These are phyloP conservation scores for Pseudochromis fuscus DNA, from an alignment of 2,797 vertebrate genomes.

Conservation along the genomic window DNA sequence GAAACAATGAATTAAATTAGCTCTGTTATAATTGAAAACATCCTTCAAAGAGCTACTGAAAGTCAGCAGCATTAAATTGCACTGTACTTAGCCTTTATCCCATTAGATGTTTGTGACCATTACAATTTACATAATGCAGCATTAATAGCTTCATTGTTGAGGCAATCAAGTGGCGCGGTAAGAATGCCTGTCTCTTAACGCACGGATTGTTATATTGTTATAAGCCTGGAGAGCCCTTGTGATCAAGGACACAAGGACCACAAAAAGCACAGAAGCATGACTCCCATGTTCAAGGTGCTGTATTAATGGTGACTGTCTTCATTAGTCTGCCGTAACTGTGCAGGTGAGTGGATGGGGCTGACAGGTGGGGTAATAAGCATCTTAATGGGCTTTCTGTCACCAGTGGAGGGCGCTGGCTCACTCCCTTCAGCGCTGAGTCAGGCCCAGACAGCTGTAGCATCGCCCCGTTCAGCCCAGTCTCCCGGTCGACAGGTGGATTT, in stretches of 20 bases:
- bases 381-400: slow-evolving; percentile 81
- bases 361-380: slow-evolving; percentile 78
- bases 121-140: slow-evolving; percentile 82
- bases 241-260: slow-evolving; percentile 77
- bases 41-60: slow-evolving; percentile 85
- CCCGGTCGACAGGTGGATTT: slow-evolving; percentile 85
- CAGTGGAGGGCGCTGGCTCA: slow-evolving; percentile 80
- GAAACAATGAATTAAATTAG: slow-evolving; percentile 88
- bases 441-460: slow-evolving; percentile 77
- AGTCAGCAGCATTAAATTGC: slow-evolving; percentile 84
- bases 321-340: slow-evolving; percentile 69
- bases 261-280: slow-evolving; percentile 73
- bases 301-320: slow-evolving; percentile 76
- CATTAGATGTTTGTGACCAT: slow-evolving; percentile 82
- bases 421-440: slow-evolving; percentile 49
- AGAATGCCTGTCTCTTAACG: slow-evolving; percentile 73
- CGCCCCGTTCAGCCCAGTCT: slow-evolving; percentile 71
- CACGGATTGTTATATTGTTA: slow-evolving; percentile 72
- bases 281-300: slow-evolving; percentile 64
- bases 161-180: slow-evolving; percentile 74
- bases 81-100: slow-evolving; percentile 82
- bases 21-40: slow-evolving; percentile 87
- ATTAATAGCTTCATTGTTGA: slow-evolving; percentile 82
- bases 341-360: slow-evolving; percentile 74
- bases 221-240: slow-evolving; percentile 68